These are phyloP conservation scores for Parnassius apollo DNA, from an alignment of 2,888 invertebrate species.

Conservation along the genomic window DNA sequence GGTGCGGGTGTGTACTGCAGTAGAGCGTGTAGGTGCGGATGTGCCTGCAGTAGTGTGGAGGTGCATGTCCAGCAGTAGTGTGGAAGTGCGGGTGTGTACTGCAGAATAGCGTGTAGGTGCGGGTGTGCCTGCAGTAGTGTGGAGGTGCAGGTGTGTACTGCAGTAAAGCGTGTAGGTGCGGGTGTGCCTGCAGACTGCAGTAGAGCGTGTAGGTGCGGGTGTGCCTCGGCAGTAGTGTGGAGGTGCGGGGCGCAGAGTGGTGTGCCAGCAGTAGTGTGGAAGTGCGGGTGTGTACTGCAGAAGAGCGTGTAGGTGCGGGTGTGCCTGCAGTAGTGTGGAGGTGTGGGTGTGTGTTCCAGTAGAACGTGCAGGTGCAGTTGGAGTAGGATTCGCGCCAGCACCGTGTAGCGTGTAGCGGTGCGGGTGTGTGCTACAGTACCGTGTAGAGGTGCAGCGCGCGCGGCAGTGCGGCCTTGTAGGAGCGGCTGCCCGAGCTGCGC, in stretches of 20 bases:
- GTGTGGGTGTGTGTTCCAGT: conserved; percentile 32
- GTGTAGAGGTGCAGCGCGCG: background rate
- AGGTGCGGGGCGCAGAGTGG: too few species aligned
- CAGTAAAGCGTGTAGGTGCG: conserved; percentile 54
- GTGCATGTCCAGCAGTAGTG: conserved; percentile 26
- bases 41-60: too few species aligned
- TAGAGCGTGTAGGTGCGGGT: conserved; percentile 56
- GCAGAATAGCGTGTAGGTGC: conserved; percentile 58
- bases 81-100: conserved; percentile 27
- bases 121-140: conserved; percentile 25
- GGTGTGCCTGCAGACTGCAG: conserved; percentile 18
- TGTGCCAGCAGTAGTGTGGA: too few species aligned
- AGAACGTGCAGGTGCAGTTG: too few species aligned
- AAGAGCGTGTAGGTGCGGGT: too few species aligned
- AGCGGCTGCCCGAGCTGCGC: conserved; percentile 3
- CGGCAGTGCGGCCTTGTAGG: background rate
- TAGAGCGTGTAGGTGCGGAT: too few species aligned
- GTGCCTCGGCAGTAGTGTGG: too few species aligned
- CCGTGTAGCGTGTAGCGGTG: background rate
- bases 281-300: too few species aligned
- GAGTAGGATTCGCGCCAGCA: too few species aligned
- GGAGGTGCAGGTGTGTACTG: conserved; percentile 46
- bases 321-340: conserved; percentile 15
- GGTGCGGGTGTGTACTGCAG: conserved; percentile 34
- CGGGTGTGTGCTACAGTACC: background rate